Percentiles rank a stretch among this genome's conserved stretches.
Evolutionary conservation across 1,140 invertebrate genomes (phyloP).

Genomic region (Brachionus plicatilis): DNA sequence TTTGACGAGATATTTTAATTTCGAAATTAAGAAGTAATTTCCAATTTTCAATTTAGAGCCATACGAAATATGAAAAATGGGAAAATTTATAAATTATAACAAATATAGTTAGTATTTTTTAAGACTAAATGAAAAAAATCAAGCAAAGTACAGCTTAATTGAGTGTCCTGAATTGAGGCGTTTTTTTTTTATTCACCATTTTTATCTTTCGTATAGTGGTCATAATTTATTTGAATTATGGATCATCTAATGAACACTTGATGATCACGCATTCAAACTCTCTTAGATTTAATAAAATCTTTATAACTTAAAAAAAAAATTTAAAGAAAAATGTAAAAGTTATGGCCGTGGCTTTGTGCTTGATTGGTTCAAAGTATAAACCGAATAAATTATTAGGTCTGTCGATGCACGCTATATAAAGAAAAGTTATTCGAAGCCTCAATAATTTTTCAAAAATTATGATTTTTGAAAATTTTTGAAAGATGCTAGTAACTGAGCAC

Average conservation of each 20-base stretch:
- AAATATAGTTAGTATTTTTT: background rate
- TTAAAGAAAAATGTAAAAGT: background rate
- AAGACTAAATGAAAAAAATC: background rate
- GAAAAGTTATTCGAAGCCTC: constrained; percentile 2
- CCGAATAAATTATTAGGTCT: background rate
- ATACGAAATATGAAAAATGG: background rate
- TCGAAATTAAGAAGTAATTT: background rate
- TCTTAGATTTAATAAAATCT: background rate
- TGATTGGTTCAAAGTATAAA: background rate
- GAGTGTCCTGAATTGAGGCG: background rate
- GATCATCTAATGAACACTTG: background rate
- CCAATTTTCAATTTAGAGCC: background rate
- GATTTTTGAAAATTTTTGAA: background rate
- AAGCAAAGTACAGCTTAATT: background rate
- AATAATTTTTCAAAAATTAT: background rate
- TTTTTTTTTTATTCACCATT: background rate
- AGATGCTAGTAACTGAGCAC: background rate
- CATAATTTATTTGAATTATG: constrained; percentile 10
- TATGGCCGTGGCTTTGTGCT: background rate
- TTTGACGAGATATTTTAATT: background rate
- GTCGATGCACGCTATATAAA: background rate
- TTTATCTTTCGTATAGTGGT: background rate
- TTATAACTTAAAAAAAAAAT: background rate
- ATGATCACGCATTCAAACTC: constrained; percentile 19
- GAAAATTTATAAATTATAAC: background rate